Evolutionary conservation across 2,888 invertebrate genomes (phyloP), one percentile per base, ranked within the genome.

Genomic region (Tiliacea citrago): DNA sequence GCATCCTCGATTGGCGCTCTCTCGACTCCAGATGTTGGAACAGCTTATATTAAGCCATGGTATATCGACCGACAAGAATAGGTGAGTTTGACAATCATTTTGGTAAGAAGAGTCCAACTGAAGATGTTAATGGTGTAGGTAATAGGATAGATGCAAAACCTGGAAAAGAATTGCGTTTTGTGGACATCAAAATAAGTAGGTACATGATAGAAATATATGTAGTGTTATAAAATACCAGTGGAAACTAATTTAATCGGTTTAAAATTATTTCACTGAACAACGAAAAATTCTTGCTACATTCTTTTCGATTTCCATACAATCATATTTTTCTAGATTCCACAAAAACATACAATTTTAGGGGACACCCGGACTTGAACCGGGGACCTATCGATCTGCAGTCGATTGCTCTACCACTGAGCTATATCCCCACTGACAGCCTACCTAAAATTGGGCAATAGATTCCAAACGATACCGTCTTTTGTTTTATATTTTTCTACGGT

Each of bases 11-110:
- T 94, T 99, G 79, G 99, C 99, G 0, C 97, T 98, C 73, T 98
- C 98, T 83, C 97, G 98, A 58, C 97, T 98, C 75, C 98, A 98
- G 95, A 98, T 99, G 98, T 97, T 99, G 73, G 99, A 99, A 88
- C 98, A 98, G 88, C 95, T 99, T 18, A 97, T 99, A 67, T 97
- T 98, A 12, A 98, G 97, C 87, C 98, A 98, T 87, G 98, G 98
- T 68, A 98, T 98, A 79, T 98, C 98, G 0, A 98, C 98, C 0
- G 98, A 98, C 82, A 98, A 98, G 93, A 98, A 98, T 92, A 98
- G 98, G 98, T 98, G 91, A 77, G 79, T 21, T 16, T 12, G 6
- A 55, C 6, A 16, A 51, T 35, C 21, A n/a, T 49, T 49, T 35
- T 35, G 6, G 2, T 49, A 35, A 35, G 29, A 2, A 65, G 49